Base-by-base conservation (phyloP, 1,140 invertebrate genomes). In the Pemphigus obesinymphae region DNA sequence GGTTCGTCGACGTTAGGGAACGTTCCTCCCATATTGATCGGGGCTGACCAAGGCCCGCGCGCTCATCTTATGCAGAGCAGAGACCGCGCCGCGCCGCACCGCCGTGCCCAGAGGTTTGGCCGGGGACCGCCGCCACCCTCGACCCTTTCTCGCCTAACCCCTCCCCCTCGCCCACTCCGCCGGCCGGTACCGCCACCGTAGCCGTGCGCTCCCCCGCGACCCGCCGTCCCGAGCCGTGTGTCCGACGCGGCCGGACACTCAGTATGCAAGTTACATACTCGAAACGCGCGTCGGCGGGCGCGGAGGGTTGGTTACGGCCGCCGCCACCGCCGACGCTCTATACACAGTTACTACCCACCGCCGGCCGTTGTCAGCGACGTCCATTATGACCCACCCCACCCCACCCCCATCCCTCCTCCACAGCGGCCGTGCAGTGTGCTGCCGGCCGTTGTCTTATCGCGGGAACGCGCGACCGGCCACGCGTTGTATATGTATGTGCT, bases 21-120 rank as follows among this genome's bases (percentile, higher is more conserved):
- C 76, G 76, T 80, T 80, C 76, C 76, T 80, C 76, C 76, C 76
- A 80, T 80, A 80, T 80, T 80, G 76, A 80, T 80, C 76, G 76
- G 76, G 76, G 76, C 76, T 80, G 76, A 80, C 76, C 76, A 80
- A 80, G 76, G 76, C 76, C 76, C 76, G 76, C 76, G 76, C 76
- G 76, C 53, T 80, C 76, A 80, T 80, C 76, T 80, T 80, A 80
- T 80, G 76, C 76, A 80, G 76, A 80, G 76, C 76, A 80, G 76
- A 80, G 76, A 80, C 76, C 76, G 76, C 76, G 10, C 76, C 76
- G 53, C 76, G 17, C 50, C 53, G 29, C n/a, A 3, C 76, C 76
- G 26, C 76, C 37, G 50, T 40, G 50, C 34, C 55, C 76, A 80
- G 76, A 80, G 76, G 76, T 80, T 80, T 80, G 76, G 76, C 76